phyloP scores from a whole-genome alignment of 2,888 invertebrate species.

The Mactromeris polynyma region DNA sequence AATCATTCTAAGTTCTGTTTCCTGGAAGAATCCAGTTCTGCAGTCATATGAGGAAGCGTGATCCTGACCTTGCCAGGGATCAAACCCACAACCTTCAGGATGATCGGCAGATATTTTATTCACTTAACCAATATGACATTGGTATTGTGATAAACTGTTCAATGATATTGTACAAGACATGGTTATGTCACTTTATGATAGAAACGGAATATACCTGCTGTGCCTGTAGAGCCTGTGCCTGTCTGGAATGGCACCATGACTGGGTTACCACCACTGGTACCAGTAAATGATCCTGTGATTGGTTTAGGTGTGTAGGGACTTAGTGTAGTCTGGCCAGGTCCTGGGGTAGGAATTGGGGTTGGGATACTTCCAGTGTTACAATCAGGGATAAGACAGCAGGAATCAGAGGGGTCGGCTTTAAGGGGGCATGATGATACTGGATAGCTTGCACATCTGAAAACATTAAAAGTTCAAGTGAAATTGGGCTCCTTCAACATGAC shows the following conservation, averaged over 20 bases:
- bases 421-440: slow-evolving; percentile 66
- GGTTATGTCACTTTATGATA: background rate
- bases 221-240: slow-evolving; percentile 29
- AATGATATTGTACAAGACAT: no score
- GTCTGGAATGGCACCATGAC: slow-evolving; percentile 53
- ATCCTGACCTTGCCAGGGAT: no score
- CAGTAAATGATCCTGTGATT: slow-evolving; percentile 73
- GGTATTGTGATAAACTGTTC: no score
- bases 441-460: slow-evolving; percentile 73
- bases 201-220: slow-evolving; percentile 35
- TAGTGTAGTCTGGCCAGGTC: slow-evolving; percentile 66
- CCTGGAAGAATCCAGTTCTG: no score
- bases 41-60: no score
- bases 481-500: no score
- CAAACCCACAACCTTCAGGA: no score
- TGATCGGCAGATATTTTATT: no score
- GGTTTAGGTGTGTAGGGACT: slow-evolving; percentile 71
- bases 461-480: background rate
- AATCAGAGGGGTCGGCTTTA: slow-evolving; percentile 70
- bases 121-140: no score
- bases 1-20: no score
- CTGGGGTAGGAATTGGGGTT: slow-evolving; percentile 68
- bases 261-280: slow-evolving; percentile 64
- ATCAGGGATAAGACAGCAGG: slow-evolving; percentile 76
- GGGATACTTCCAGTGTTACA: slow-evolving; percentile 71